Evolutionary conservation across 2,888 invertebrate species (phyloP).

Genomic region (Aspidiotus destructor): DNA sequence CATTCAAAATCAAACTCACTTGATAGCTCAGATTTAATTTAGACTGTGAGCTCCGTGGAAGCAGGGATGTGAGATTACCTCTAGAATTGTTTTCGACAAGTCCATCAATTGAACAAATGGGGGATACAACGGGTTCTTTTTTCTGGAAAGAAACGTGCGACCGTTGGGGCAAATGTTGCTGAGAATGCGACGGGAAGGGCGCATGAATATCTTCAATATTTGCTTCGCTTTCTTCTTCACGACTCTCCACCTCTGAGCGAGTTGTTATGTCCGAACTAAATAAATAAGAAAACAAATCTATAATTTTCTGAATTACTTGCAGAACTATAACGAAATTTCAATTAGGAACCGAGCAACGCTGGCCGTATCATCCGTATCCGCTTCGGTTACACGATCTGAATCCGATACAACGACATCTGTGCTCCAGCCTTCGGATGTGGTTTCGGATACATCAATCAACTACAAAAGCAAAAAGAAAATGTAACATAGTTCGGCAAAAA

Average conservation of each 20-base stretch:
- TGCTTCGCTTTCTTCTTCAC: constrained; percentile 42
- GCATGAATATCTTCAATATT: constrained; percentile 40
- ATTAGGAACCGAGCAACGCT: constrained; percentile 56
- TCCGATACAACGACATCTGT: constrained; percentile 91
- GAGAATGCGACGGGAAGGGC: not conserved
- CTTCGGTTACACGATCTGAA: constrained; percentile 81
- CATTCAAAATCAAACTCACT: constrained; percentile 1
- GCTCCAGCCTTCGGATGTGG: constrained; percentile 96
- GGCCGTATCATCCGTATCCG: constrained; percentile 58
- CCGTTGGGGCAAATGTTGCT: too few relatives aligned
- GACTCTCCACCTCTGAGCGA: constrained; percentile 47
- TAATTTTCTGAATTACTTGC: too few relatives aligned
- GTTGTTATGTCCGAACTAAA: constrained; percentile 65
- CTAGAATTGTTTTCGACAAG: constrained; percentile 10
- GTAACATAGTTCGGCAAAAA: too few relatives aligned
- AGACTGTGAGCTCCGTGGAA: constrained; percentile 17
- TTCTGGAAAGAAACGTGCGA: constrained; percentile 12
- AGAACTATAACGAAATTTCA: too few relatives aligned
- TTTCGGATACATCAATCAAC: constrained; percentile 66
- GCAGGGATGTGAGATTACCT: constrained; percentile 14
- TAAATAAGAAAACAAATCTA: too few relatives aligned
- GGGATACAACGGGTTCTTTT: constrained; percentile 14
- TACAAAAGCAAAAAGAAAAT: too few relatives aligned
- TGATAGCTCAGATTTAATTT: constrained; percentile 23
- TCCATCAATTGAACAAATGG: not conserved